Conservation (phyloP, 2,888 invertebrate species). For the Lycophotia porphyrea region DNA sequence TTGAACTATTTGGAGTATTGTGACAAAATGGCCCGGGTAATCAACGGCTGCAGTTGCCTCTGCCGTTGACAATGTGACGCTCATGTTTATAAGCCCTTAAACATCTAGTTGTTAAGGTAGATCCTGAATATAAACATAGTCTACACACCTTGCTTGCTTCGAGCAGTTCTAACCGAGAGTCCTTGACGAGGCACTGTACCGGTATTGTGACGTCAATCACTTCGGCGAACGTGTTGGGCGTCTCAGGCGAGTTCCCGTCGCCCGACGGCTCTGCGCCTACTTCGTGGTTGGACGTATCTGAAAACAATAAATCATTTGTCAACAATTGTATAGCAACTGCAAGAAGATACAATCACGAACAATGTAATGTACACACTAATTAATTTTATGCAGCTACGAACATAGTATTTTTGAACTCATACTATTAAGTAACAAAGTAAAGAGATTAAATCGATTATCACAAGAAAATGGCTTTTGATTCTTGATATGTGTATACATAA, state of each 20-base stretch:
- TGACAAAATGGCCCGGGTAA: no score
- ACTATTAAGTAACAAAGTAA: no score
- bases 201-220: conserved; percentile 98
- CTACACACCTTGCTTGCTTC: conserved; percentile 94
- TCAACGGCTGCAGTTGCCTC: not conserved
- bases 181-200: conserved; percentile 97
- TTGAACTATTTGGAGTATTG: no score
- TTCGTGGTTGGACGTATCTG: conserved; percentile 79
- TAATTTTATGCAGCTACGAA: not conserved
- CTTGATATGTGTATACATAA: no score
- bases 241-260: conserved; percentile 74
- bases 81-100: not conserved
- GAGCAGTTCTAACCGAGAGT: conserved; percentile 96
- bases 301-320: not conserved
- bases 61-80: not conserved
- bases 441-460: no score
- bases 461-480: no score
- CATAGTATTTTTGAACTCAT: no score
- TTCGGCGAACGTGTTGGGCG: conserved; percentile 81
- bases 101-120: not conserved
- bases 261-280: conserved; percentile 76
- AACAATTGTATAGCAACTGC: conserved; percentile 2
- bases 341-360: not conserved
- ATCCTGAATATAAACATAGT: conserved; percentile 3
- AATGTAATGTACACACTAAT: not conserved